Evolutionary conservation across 2,797 vertebrate species (phyloP), one percentile per base, ranked within the genome.

Genomic region (Sternotherus odoratus): DNA sequence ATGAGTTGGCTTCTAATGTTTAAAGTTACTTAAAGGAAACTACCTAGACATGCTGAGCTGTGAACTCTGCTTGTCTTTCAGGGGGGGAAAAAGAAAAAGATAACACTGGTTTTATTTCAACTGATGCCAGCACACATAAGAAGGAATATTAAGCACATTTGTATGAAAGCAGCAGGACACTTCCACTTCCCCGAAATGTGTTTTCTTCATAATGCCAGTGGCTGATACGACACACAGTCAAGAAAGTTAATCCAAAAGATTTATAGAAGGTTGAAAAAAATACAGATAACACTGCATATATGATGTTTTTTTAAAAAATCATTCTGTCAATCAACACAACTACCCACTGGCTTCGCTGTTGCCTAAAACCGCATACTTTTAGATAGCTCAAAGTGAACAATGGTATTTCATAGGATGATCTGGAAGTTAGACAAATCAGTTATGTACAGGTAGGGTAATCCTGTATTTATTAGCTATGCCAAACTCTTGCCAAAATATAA

Each of bases 21-120:
- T 97, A 97, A 98, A 98, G 97, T 97, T 97, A 96, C 97, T 97
- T 94, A 72, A 95, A 97, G 97, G 97, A 98, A 96, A 84, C 90
- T 39, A 81, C 74, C 51, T 91, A 57, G 19, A 54, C 86, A 91
- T 81, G 51, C 56, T 85, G 87, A 92, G 91, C 81, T 92, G 85
- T 92, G 93, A 95, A 87, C 23, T 33, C 77, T 63, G 57, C 63
- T 79, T 60, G 15, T 90, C 77, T 63, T 85, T 51, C 72, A 49
- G 30, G 72, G 82, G 49, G 4, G 33, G 1, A 6, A 57, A 46
- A 57, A 39, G 11, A 26, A 57, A 30, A 77, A 12, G 4, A 78
- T 57, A 82, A 85, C 28, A 5, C 2, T 23, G 30, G 28, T 84
- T 94, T 93, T 53, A 79, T n/a, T 89, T 89, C 80, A 92, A 79